Evolutionary conservation across 2,888 invertebrate genomes (phyloP).

Genomic region (Drosophila ustulata): DNA sequence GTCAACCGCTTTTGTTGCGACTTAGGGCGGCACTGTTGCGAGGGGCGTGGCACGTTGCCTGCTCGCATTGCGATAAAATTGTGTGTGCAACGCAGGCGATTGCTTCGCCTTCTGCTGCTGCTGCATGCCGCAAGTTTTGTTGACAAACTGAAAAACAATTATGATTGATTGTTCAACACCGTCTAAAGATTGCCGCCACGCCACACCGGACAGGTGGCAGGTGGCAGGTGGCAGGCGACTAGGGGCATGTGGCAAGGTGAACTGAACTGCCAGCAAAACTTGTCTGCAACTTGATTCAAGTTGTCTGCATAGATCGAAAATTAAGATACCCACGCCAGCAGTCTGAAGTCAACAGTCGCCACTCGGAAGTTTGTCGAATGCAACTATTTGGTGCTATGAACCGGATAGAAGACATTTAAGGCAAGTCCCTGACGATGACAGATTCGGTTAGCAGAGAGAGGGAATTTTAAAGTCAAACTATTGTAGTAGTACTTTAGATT

Average conservation of each 20-base stretch:
- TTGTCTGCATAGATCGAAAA: slow-evolving; percentile 30
- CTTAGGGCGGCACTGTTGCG: slow-evolving; percentile 30
- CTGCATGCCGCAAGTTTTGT: slow-evolving; percentile 54
- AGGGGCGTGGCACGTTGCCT: slow-evolving; percentile 48
- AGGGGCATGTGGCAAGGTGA: slow-evolving; percentile 3
- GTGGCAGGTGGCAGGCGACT: slow-evolving; percentile 10
- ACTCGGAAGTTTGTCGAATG: neutral
- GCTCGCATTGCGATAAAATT: slow-evolving; percentile 66
- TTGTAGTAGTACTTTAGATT: too few relatives aligned
- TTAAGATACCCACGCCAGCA: slow-evolving; percentile 23
- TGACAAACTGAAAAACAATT: slow-evolving; percentile 80
- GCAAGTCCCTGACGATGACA: neutral
- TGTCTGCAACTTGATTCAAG: slow-evolving; percentile 24
- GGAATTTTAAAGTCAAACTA: too few relatives aligned
- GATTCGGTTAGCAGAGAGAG: too few relatives aligned
- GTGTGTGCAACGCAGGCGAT: slow-evolving; percentile 6
- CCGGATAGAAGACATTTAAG: neutral
- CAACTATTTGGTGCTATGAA: neutral
- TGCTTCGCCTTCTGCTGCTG: neutral
- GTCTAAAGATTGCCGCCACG: slow-evolving; percentile 38
- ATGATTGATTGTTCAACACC: slow-evolving; percentile 74
- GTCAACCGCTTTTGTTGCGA: slow-evolving; percentile 66
- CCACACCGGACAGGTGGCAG: neutral
- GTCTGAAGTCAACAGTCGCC: neutral
- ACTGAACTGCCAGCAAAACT: slow-evolving; percentile 17